These are phyloP conservation scores for Sinopyrophorus schimmeli DNA, from an alignment of 2,888 invertebrate genomes.

Conservation along the genomic window DNA sequence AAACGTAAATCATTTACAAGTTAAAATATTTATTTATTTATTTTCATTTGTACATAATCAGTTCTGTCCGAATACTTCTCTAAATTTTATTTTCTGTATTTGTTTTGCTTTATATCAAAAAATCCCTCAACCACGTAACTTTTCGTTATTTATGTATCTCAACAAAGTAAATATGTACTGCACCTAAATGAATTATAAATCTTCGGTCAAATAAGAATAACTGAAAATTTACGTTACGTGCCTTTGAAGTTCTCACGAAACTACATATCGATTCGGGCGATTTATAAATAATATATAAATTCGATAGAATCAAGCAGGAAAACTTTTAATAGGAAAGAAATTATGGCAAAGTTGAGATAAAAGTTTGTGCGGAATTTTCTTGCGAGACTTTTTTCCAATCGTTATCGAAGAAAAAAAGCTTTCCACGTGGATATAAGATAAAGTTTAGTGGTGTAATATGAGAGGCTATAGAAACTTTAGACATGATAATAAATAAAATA, in stretches of 20 bases:
- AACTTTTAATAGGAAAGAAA: constrained; percentile 14
- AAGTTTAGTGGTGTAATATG: constrained; percentile 3
- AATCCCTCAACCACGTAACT: no score
- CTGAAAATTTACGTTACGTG: background rate
- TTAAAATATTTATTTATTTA: no score
- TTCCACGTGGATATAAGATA: constrained; percentile 7
- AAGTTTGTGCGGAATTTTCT: constrained; percentile 3
- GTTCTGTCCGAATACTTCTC: no score
- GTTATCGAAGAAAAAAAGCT: background rate
- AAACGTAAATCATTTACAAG: no score
- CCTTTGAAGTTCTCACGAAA: background rate
- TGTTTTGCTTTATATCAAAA: no score
- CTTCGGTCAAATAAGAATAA: no score
- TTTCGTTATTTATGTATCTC: no score
- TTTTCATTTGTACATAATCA: no score
- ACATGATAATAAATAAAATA: constrained; percentile 11
- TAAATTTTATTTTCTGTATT: no score
- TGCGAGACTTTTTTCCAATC: background rate
- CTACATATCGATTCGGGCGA: constrained; percentile 1
- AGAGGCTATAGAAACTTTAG: constrained; percentile 6
- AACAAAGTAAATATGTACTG: no score
- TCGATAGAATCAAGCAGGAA: constrained; percentile 6
- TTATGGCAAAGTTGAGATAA: constrained; percentile 9
- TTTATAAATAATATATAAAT: constrained; percentile 1
- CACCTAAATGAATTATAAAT: no score